These are phyloP conservation scores for Choristoneura rosaceana DNA, from an alignment of 2,888 invertebrate species.

Conservation along the genomic window DNA sequence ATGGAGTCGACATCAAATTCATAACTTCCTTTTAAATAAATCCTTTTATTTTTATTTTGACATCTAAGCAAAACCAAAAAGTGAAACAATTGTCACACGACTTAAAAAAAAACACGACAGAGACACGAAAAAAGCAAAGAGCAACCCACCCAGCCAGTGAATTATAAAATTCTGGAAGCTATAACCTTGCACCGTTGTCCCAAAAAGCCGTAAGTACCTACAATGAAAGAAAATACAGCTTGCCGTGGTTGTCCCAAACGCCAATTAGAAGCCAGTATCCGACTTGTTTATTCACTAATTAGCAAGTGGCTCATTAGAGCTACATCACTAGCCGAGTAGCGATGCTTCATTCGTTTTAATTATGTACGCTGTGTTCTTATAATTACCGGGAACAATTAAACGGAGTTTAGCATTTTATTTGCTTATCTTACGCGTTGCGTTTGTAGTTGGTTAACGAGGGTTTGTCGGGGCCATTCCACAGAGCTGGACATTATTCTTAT, in stretches of 20 bases:
- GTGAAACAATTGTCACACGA: no score
- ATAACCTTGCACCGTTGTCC: conserved; percentile 57
- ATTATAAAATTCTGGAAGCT: conserved; percentile 12
- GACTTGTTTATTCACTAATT: conserved; percentile 83
- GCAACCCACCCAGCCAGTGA: neutral
- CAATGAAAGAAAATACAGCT: conserved; percentile 36
- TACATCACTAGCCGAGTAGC: conserved; percentile 71
- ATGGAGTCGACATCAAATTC: neutral
- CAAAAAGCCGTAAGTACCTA: conserved; percentile 53
- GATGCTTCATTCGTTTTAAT: conserved; percentile 83
- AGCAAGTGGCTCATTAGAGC: conserved; percentile 82
- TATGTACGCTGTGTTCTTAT: conserved; percentile 78
- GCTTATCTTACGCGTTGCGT: conserved; percentile 49
- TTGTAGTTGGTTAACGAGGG: conserved; percentile 32
- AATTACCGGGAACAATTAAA: conserved; percentile 78
- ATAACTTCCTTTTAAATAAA: neutral
- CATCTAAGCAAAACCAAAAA: no score
- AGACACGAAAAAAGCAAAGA: no score
- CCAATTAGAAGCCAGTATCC: conserved; percentile 83
- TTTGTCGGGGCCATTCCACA: neutral
- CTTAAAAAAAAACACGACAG: no score
- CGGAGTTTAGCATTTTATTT: conserved; percentile 68
- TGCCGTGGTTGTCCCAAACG: conserved; percentile 73
- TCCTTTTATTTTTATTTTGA: no score
- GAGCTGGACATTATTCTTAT: neutral